phyloP scores from a whole-genome alignment of 2,113 vertebrate species.

The Tiliqua scincoides region DNA sequence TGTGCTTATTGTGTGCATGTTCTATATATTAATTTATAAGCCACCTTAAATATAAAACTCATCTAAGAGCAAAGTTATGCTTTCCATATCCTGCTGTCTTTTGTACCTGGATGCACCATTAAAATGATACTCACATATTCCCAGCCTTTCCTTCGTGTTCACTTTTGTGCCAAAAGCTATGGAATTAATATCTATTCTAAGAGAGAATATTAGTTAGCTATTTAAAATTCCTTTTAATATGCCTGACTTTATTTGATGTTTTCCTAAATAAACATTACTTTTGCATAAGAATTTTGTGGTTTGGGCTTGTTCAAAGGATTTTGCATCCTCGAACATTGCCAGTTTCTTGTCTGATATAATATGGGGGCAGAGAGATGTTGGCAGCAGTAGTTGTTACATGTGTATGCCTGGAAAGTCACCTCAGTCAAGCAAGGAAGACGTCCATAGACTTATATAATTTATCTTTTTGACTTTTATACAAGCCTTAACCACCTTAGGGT shows the following conservation, averaged over 20 bases:
- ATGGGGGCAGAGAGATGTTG: not conserved
- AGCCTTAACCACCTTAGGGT: not conserved
- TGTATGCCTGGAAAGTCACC: too few relatives aligned
- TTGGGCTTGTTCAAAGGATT: not conserved
- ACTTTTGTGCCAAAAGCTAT: not conserved
- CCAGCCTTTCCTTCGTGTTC: not conserved
- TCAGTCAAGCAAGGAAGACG: not conserved
- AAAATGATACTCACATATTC: not conserved
- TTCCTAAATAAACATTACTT: not conserved
- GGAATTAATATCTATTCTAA: slow-evolving; percentile 17
- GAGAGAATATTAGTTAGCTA: slow-evolving; percentile 3
- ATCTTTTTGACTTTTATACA: not conserved
- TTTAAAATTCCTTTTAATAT: slow-evolving; percentile 21
- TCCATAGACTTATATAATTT: not conserved
- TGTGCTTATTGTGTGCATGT: not conserved
- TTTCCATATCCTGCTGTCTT: not conserved
- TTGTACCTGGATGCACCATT: not conserved
- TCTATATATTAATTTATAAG: not conserved
- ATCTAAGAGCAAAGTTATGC: not conserved
- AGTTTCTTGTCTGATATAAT: not conserved
- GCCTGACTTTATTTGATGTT: not conserved
- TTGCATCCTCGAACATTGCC: not conserved
- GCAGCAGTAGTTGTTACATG: not conserved
- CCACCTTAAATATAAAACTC: not conserved
- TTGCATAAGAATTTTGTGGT: not conserved